phyloP scores from a whole-genome alignment of 2,888 invertebrate species.

The Dryobota labecula region DNA sequence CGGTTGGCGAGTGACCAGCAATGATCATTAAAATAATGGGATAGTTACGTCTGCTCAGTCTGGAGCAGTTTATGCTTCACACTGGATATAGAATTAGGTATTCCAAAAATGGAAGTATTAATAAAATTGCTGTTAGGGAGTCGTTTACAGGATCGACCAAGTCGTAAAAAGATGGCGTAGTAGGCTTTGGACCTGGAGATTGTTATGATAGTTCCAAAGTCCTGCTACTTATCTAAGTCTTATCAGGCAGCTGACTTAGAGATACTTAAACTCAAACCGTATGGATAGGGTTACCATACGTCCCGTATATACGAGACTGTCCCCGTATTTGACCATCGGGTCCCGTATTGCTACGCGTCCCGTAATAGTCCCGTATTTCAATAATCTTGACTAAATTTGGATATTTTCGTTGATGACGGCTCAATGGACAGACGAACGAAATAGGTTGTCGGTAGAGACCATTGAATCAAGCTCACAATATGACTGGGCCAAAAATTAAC shows the following conservation, averaged over 20 bases:
- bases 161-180: background rate
- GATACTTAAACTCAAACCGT: conserved; percentile 35
- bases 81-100: conserved; percentile 6
- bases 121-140: background rate
- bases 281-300: too few species aligned
- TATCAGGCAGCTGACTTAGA: conserved; percentile 35
- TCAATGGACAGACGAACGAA: too few species aligned
- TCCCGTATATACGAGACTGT: too few species aligned
- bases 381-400: too few species aligned
- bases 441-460: too few species aligned
- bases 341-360: too few species aligned
- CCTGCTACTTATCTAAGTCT: conserved; percentile 8
- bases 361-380: too few species aligned
- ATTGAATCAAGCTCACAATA: too few species aligned
- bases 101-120: conserved; percentile 11
- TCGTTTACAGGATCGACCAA: background rate
- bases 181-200: background rate
- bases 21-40: conserved; percentile 57
- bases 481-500: too few species aligned
- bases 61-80: conserved; percentile 28
- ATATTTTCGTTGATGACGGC: too few species aligned
- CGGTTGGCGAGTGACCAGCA: conserved; percentile 48
- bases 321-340: too few species aligned
- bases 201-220: conserved; percentile 4
- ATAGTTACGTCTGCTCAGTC: conserved; percentile 28